Evolutionary conservation across 2,888 invertebrate species (phyloP).

Genomic region (Didymodactylos carnosus): DNA sequence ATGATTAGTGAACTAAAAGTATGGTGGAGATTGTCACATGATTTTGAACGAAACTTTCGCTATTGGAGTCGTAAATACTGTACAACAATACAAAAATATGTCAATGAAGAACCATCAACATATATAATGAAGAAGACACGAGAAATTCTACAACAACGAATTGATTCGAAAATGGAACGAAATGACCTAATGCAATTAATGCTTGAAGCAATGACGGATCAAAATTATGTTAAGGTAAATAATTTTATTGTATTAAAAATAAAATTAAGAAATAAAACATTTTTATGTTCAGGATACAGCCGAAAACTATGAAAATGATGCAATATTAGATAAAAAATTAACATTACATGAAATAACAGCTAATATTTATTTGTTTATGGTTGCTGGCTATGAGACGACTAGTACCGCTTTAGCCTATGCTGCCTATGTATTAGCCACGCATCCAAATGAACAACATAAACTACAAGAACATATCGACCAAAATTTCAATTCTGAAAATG

Average conservation of each 20-base stretch:
- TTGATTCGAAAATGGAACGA: no score
- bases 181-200: no score
- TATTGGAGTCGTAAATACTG: neutral
- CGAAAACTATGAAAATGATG: no score
- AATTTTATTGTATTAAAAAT: no score
- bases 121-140: neutral
- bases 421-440: constrained; percentile 1
- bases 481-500: constrained; percentile 2
- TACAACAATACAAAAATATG: neutral
- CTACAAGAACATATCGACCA: neutral
- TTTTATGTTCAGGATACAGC: no score
- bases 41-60: neutral
- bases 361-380: neutral
- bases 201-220: no score
- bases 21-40: neutral
- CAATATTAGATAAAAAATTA: no score
- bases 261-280: no score
- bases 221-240: no score
- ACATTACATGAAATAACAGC: neutral
- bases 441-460: constrained; percentile 8
- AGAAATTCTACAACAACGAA: neutral
- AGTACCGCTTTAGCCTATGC: constrained; percentile 2
- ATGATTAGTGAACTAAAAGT: neutral
- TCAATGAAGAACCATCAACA: neutral
- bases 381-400: constrained; percentile 10